phyloP scores from a whole-genome alignment of 2,113 vertebrate genomes.

The Taurulus bubalis region DNA sequence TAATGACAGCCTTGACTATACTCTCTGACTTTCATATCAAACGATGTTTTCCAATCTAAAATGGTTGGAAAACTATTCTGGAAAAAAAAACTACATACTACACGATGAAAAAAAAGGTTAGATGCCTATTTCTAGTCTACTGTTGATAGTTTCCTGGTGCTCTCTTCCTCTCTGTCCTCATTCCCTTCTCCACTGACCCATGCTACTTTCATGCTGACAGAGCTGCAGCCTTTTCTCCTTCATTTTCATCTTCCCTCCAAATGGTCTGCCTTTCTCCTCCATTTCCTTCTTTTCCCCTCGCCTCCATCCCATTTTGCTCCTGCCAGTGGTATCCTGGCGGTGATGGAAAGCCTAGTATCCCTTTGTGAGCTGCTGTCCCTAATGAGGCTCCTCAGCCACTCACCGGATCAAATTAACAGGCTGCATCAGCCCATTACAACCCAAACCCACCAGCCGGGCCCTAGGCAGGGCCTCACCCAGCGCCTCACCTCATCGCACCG shows the following conservation, averaged over 20 bases:
- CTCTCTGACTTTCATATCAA: slow-evolving; percentile 39
- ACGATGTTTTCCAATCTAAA: slow-evolving; percentile 26
- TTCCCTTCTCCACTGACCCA: slow-evolving; percentile 20
- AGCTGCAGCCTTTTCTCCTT: neutral
- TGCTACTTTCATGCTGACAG: slow-evolving; percentile 24
- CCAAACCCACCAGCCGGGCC: slow-evolving; percentile 58
- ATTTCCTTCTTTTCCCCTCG: slow-evolving; percentile 13
- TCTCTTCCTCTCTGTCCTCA: slow-evolving; percentile 1
- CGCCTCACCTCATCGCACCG: slow-evolving; percentile 52
- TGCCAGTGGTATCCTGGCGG: slow-evolving; percentile 42
- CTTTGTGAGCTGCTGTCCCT: slow-evolving; percentile 58
- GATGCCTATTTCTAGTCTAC: neutral
- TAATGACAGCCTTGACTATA: slow-evolving; percentile 17
- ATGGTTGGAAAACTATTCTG: slow-evolving; percentile 18
- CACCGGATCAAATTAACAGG: slow-evolving; percentile 78
- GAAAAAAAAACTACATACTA: neutral
- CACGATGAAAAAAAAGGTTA: neutral
- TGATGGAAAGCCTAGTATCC: slow-evolving; percentile 62
- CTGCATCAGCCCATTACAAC: slow-evolving; percentile 75
- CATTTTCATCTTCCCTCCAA: slow-evolving; percentile 43
- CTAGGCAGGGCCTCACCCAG: slow-evolving; percentile 53
- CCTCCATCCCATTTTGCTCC: slow-evolving; percentile 52
- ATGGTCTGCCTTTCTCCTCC: slow-evolving; percentile 16
- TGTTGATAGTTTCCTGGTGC: neutral
- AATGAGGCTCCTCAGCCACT: slow-evolving; percentile 75